phyloP scores from a whole-genome alignment of 1,140 invertebrate species.

The Panagrolaimus sp. region DNA sequence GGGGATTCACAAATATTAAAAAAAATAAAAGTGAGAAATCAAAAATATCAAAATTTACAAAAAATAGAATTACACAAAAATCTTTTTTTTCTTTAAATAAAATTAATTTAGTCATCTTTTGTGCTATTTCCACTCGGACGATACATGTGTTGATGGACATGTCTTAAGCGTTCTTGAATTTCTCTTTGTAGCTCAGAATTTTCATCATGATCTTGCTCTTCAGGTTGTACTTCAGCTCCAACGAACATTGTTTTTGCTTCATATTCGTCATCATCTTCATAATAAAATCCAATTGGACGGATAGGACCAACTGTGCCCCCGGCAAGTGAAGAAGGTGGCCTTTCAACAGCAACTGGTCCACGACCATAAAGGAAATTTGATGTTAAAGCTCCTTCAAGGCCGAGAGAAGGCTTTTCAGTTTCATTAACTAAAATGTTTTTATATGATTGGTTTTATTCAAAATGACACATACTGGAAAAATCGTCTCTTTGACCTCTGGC shows the following conservation, averaged over 20 bases:
- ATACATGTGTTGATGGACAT: constrained; percentile 51
- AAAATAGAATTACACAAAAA: too few species aligned
- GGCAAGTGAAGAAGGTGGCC: not conserved
- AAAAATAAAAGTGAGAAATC: not conserved
- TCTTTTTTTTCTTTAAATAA: too few species aligned
- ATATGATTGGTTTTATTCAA: not conserved
- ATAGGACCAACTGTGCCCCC: constrained; percentile 20
- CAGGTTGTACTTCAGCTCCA: constrained; percentile 26
- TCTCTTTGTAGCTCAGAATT: constrained; percentile 26
- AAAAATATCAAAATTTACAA: not conserved
- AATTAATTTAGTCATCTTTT: not conserved
- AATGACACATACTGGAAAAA: constrained; percentile 30
- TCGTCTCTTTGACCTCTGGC: constrained; percentile 38
- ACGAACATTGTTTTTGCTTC: constrained; percentile 51
- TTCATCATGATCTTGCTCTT: not conserved
- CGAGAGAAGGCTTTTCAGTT: constrained; percentile 2
- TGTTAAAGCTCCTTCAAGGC: constrained; percentile 1
- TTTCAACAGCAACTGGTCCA: not conserved
- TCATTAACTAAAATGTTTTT: not conserved
- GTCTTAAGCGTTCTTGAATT: constrained; percentile 42
- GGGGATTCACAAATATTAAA: not conserved
- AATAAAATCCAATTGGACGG: constrained; percentile 45
- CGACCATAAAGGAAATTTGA: constrained; percentile 49
- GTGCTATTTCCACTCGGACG: constrained; percentile 18
- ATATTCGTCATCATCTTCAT: constrained; percentile 45